Evolutionary conservation across 1,140 invertebrate genomes (phyloP).

Genomic region (Ericerus pela): DNA sequence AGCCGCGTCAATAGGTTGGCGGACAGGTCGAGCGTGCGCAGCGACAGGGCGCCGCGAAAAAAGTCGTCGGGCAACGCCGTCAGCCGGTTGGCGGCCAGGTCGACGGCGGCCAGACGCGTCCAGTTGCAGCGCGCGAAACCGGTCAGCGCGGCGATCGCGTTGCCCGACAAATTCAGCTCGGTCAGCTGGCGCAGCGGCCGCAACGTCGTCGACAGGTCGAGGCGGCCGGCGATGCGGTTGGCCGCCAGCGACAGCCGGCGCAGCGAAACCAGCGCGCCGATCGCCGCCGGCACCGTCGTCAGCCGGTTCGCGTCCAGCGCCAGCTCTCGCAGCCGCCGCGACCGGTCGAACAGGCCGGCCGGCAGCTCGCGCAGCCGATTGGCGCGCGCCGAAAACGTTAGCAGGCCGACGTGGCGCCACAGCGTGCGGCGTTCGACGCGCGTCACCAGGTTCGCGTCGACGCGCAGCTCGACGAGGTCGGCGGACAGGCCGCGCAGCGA

Average conservation of each 20-base stretch:
- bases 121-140: conserved; percentile 61
- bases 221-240: conserved; percentile 50
- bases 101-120: conserved; percentile 50
- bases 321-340: conserved; percentile 57
- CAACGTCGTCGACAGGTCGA: conserved; percentile 63
- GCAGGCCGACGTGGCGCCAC: conserved; percentile 53
- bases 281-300: conserved; percentile 55
- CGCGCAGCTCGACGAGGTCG: conserved; percentile 48
- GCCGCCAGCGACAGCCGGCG: conserved; percentile 37
- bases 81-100: conserved; percentile 57
- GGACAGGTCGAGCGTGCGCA: conserved; percentile 62
- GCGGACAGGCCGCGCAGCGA: conserved; percentile 57
- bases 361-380: conserved; percentile 49
- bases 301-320: conserved; percentile 56
- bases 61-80: conserved; percentile 67
- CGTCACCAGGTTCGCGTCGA: conserved; percentile 48
- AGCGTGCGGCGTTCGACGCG: conserved; percentile 50
- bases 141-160: conserved; percentile 53
- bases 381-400: conserved; percentile 49
- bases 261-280: conserved; percentile 49
- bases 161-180: conserved; percentile 56
- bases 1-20: conserved; percentile 66
- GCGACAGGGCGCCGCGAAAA: conserved; percentile 42
- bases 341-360: conserved; percentile 46
- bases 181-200: conserved; percentile 53